Conservation (phyloP, 2,888 invertebrate genomes). For the Eristalis arbustorum region DNA sequence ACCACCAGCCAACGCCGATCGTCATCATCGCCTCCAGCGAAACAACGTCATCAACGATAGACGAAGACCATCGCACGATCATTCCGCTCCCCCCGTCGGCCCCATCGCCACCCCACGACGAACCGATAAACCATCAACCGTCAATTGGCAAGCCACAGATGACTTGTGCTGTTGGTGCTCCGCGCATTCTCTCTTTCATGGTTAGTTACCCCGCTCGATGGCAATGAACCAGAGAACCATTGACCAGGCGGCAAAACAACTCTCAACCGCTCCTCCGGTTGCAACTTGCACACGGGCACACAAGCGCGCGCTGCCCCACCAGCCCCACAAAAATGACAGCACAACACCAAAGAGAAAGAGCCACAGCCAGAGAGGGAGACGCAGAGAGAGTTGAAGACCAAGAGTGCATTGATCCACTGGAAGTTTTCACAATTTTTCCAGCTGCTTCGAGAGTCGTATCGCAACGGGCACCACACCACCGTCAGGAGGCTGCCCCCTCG, state of each 20-base stretch:
- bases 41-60: neutral
- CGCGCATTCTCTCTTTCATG: constrained; percentile 68
- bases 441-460: constrained; percentile 48
- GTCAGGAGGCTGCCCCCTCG: neutral
- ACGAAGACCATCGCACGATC: neutral
- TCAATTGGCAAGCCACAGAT: constrained; percentile 53
- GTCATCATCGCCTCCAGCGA: too few species aligned
- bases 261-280: constrained; percentile 33
- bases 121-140: constrained; percentile 64
- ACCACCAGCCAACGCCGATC: too few species aligned
- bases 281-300: neutral
- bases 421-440: constrained; percentile 63
- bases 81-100: constrained; percentile 44
- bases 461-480: neutral
- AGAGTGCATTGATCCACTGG: constrained; percentile 69
- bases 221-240: constrained; percentile 81
- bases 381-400: constrained; percentile 64
- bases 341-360: neutral
- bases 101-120: constrained; percentile 35
- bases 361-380: neutral
- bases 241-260: constrained; percentile 75
- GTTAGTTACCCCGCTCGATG: constrained; percentile 80
- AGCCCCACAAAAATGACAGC: neutral
- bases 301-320: neutral
- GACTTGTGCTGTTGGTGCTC: constrained; percentile 72